Base-by-base conservation (phyloP, 2,113 vertebrate genomes). In the Cephalopterus ornatus region DNA sequence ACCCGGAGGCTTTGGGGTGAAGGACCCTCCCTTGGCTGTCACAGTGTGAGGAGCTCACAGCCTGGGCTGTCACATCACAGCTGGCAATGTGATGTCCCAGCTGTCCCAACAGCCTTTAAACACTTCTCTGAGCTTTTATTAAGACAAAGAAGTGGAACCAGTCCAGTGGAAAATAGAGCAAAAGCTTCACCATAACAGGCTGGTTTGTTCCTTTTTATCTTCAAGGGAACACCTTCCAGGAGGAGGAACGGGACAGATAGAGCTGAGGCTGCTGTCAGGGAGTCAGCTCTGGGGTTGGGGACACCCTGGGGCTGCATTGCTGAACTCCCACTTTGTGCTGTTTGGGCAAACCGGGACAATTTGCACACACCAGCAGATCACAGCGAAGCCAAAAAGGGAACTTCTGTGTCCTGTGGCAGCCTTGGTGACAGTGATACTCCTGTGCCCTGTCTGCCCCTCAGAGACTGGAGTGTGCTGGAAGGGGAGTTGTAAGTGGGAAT, bases 381-480 rank as follows among this genome's bases (percentile, higher is more conserved):
- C 26, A 49, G 42, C 0, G 0, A 20, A 35, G 37, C 21, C n/a
- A 6, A 21, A 42, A 32, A 13, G 16, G 14, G 8, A n/a, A 24
- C 2, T 32, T 4, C 5, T 55, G 35, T 32, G 11, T 47, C 37
- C 35, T 22, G 33, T n/a, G 21, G 23, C 23, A 39, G 47, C 58
- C 62, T 22, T 5, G 65, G 30, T 20, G 35, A 22, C 4, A 15
- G 22, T 8, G 72, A 9, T 32, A 13, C 12, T 8, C 19, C 44
- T 4, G 0, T 3, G 39, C 42, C 39, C 72, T 14, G 1, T 5
- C 42, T 59, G 63, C n/a, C 35, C 4, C 28, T 9, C 2, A 2
- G 75, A 49, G 39, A 28, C 1, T 2, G 39, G 35, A 2, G 23
- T 21, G 46, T 35, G 72, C 46, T 33, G 39, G 12, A 41, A 32